phyloP scores from a whole-genome alignment of 1,140 invertebrate genomes.

The Drosophila burlai region DNA sequence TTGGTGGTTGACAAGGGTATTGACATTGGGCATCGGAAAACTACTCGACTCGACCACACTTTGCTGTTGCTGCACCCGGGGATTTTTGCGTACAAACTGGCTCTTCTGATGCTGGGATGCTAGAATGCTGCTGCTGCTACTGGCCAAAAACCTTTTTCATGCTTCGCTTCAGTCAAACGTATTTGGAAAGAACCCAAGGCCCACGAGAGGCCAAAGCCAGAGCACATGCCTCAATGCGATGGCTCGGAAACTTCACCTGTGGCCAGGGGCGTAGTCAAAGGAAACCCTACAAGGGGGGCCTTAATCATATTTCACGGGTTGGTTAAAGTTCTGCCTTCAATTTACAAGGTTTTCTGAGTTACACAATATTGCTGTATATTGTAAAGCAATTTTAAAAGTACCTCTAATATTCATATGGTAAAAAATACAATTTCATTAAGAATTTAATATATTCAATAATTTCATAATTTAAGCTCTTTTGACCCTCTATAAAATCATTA shows the following conservation, averaged over 20 bases:
- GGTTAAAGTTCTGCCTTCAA: too few species aligned
- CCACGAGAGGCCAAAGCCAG: slow-evolving; percentile 32
- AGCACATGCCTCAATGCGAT: slow-evolving; percentile 46
- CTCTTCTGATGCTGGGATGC: neutral
- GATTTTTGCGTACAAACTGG: slow-evolving; percentile 40
- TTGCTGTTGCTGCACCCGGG: slow-evolving; percentile 50
- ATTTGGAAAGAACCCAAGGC: slow-evolving; percentile 31
- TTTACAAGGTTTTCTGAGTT: too few species aligned
- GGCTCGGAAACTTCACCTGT: slow-evolving; percentile 65
- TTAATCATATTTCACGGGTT: neutral
- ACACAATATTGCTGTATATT: too few species aligned
- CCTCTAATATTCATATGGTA: too few species aligned
- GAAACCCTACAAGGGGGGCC: neutral
- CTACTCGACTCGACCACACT: slow-evolving; percentile 50
- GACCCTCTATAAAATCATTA: neutral
- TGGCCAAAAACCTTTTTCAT: slow-evolving; percentile 81
- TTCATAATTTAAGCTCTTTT: neutral
- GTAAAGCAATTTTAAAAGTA: neutral
- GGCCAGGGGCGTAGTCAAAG: neutral
- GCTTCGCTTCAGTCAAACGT: slow-evolving; percentile 61
- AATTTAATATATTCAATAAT: neutral
- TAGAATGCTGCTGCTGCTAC: slow-evolving; percentile 2
- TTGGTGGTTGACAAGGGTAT: slow-evolving; percentile 73
- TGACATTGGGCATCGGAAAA: slow-evolving; percentile 74
- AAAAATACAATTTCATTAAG: too few species aligned